Conservation (phyloP, 2,888 invertebrate species). For the Phengaris arion region DNA sequence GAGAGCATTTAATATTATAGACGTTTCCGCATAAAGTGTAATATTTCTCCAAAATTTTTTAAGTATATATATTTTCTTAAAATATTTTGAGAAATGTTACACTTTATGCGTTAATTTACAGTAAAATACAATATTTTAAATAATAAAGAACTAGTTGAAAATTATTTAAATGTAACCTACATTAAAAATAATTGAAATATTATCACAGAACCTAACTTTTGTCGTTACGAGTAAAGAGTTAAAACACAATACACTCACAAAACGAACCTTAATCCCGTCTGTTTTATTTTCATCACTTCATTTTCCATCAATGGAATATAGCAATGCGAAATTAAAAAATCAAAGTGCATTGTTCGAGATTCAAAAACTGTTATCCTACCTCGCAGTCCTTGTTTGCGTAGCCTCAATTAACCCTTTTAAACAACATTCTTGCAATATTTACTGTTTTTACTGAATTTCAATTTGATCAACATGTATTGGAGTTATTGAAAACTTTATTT, state of each 20-base stretch:
- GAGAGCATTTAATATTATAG: not conserved
- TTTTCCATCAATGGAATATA: not conserved
- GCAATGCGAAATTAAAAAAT: not conserved
- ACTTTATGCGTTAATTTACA: too few relatives aligned
- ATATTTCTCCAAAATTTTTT: too few relatives aligned
- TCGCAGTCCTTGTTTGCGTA: not conserved
- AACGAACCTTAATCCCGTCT: not conserved
- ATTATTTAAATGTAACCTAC: not conserved
- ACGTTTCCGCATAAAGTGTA: too few relatives aligned
- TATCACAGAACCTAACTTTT: not conserved
- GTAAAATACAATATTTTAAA: too few relatives aligned
- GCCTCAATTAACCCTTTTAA: not conserved
- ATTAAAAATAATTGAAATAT: not conserved
- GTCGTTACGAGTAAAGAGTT: not conserved
- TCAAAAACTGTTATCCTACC: constrained; percentile 1
- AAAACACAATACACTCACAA: not conserved
- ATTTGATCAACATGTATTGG: not conserved
- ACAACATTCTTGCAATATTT: not conserved
- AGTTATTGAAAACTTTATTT: not conserved
- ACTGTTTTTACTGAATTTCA: not conserved
- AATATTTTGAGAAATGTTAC: too few relatives aligned
- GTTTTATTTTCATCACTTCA: not conserved
- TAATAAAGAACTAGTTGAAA: too few relatives aligned
- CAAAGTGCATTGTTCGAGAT: not conserved
- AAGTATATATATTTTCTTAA: too few relatives aligned